Evolutionary conservation across 2,113 vertebrate genomes (phyloP), one percentile per base, ranked within the genome.

Genomic region (Trinectes maculatus): DNA sequence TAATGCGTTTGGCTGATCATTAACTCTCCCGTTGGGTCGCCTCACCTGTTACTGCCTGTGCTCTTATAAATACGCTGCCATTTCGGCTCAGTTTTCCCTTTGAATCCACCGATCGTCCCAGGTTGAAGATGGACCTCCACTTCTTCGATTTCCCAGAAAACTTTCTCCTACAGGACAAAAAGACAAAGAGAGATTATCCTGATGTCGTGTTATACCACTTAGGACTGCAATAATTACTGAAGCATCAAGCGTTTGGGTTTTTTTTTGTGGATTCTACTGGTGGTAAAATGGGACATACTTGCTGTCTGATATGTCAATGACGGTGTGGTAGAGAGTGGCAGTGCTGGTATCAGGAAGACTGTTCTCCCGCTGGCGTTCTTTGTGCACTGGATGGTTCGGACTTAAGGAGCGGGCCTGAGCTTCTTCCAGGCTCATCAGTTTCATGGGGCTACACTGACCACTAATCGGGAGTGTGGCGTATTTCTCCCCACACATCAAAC

Each of bases 121-220:
- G 90, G 86, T 97, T 97, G 87, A 99, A 99, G 89, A 99, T 99
- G 1, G 96, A 98, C 84, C 95, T 98, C 98, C 97, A 99, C 82
- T 95, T 98, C 87, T 96, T 99, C 2, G 97, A 96, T 85, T 99
- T 99, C 52, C 95, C 96, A 77, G 96, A 97, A 73, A 98, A 91
- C 79, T 96, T 98, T 82, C 95, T 95, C 89, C 97, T 99, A 56
- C 66, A 82, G 87, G 15, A 61, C 12, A 18, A 51, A 61, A 82
- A 88, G 15, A 61, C 12, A 18, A 51, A 61, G 0, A 74, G 0
- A 40, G 29, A 60, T 18, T 6, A 11, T 51, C n/a, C n/a, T n/a
- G n/a, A n/a, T n/a, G n/a, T n/a, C n/a, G n/a, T n/a, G n/a, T n/a
- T n/a, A n/a, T n/a, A n/a, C n/a, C n/a, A n/a, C n/a, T n/a, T n/a